Evolutionary conservation across 2,797 vertebrate genomes (phyloP), one percentile per base, ranked within the genome.

Genomic region (Esox lucius): DNA sequence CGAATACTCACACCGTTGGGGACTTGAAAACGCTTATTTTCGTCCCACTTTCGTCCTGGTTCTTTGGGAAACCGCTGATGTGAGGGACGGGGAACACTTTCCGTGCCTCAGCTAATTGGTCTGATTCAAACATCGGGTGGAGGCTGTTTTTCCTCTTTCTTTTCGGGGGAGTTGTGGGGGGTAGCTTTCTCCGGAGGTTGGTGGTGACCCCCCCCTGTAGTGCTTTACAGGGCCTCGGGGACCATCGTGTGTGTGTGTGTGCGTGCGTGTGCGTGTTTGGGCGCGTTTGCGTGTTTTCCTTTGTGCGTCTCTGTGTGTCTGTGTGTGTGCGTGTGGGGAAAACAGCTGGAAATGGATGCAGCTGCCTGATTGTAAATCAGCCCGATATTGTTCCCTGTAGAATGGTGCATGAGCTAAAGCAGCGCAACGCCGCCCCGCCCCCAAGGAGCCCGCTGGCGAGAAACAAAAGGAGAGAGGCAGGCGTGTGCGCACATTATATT

Each of bases 361-460:
- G 92, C 92, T 94, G 92, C 87, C 74, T 86, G 87, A 92, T 94
- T 93, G 90, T 92, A 87, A 93, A 94, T 94, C 90, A 93, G 87
- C 53, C 86, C 81, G 74, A 80, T 70, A 89, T 91, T 92, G 90
- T 93, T 81, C 80, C 46, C 80, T 70, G 11, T 31, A 67, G 77
- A 53, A 61, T 64, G 8, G 78, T 68, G 51, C 65, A 56, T 78
- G 61, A 42, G 76, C 79, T 83, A 73, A 71, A 83, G 79, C 75
- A 72, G 83, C 72, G 82, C 73, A 72, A 66, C 82, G 81, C 84
- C 86, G 73, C 28, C 81, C 72, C 82, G 75, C 85, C 61, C 80
- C 39, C 71, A 6, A 86, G 83, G 75, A 77, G 75, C 78, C 84
- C 83, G 86, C 87, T 83, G 87, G 84, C 89, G 78, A 67, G 48